Base-by-base conservation (phyloP, 2,888 invertebrate species). In the Unio delphinus region DNA sequence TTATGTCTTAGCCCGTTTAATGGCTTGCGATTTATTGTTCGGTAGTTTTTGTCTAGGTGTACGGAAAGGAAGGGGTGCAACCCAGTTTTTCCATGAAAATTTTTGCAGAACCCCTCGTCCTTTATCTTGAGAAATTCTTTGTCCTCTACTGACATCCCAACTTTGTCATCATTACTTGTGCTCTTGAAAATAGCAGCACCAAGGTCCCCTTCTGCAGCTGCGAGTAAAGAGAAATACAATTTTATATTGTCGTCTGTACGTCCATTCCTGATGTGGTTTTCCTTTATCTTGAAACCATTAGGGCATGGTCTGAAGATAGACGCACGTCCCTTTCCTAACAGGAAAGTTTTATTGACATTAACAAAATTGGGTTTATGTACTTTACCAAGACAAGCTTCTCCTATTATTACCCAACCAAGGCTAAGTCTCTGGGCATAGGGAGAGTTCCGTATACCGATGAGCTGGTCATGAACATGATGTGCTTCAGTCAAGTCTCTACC, bases 301-400 rank as follows among this genome's bases (percentile, higher is more conserved):
- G 26, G 15, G 26, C 74, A 74, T 34, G 69, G 69, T 20, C 4
- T 61, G 45, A 67, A 67, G 8, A 67, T 1, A 28, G 65, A 67
- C 15, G n/a, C 8, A 20, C 68, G 20, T 7, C 68, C 68, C 59
- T 57, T 63, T 17, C 3, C 4, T 23, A 67, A 28, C 20, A 72
- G 20, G 59, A 72, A 57, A 15, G 74, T 74, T 54, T 67, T 74
- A 17, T 68, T 69, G 0, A 64, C 63, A 61, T 54, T 58, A 1
- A 79, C 71, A 1, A 5, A n/a, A 55, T 65, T 64, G 0, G 72
- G 57, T 30, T 45, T 26, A 55, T 76, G 74, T 17, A 70, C 28
- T n/a, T 76, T 68, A 1, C 75, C 76, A 5, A 75, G 60, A 60
- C 75, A 79, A 11, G 69, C 67, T 55, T 78, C 67, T 20, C 75